phyloP scores from a whole-genome alignment of 2,888 invertebrate species.

The Rhorus exstirpatorius region DNA sequence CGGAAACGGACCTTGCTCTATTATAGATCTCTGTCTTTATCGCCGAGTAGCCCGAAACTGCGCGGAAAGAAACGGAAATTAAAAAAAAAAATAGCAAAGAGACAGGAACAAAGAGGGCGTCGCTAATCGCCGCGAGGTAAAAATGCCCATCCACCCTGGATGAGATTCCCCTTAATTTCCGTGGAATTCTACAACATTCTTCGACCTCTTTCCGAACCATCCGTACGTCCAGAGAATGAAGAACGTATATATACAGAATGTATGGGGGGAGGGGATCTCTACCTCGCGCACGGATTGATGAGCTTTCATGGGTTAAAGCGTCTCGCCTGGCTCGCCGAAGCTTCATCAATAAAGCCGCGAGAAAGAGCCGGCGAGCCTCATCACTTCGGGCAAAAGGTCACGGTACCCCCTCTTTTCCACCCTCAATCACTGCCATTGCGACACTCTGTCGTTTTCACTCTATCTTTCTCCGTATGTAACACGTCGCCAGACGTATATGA shows the following conservation, averaged over 20 bases:
- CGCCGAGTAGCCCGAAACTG: conserved; percentile 11
- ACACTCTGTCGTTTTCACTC: conserved; percentile 60
- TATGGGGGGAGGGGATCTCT: conserved; percentile 5
- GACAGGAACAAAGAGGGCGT: conserved; percentile 37
- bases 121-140: conserved; percentile 64
- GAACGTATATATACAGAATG: conserved; percentile 25
- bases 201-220: not conserved
- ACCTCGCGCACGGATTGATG: conserved; percentile 65
- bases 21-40: not conserved
- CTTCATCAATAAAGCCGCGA: conserved; percentile 67
- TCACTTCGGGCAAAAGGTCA: conserved; percentile 63
- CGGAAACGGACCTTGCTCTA: conserved; percentile 27
- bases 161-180: conserved; percentile 65
- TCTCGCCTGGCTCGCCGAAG: conserved; percentile 45
- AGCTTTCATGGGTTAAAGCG: conserved; percentile 64
- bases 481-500: conserved; percentile 7
- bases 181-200: conserved; percentile 56
- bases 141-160: conserved; percentile 34
- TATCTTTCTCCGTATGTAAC: conserved; percentile 11
- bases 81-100: conserved; percentile 22
- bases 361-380: conserved; percentile 50
- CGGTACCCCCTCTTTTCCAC: conserved; percentile 8
- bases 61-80: conserved; percentile 2
- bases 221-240: conserved; percentile 19
- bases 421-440: conserved; percentile 64